Evolutionary conservation across 2,113 vertebrate genomes (phyloP).

Genomic region (Holacanthus passer): DNA sequence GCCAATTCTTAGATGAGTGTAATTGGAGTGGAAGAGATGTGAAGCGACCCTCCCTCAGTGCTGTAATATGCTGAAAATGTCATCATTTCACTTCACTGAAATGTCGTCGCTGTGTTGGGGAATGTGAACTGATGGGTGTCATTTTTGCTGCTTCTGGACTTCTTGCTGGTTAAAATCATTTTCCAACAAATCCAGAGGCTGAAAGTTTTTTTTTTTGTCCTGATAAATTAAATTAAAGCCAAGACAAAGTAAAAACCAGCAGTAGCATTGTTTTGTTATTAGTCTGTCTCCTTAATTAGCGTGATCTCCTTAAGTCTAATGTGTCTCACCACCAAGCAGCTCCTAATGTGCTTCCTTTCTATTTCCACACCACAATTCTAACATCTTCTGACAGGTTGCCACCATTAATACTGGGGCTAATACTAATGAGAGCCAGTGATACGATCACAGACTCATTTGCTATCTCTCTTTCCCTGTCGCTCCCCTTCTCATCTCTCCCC

Average conservation of each 20-base stretch:
- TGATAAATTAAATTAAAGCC: constrained; percentile 14
- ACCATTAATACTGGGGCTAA: constrained; percentile 27
- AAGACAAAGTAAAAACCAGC: constrained; percentile 5
- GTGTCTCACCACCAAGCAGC: constrained; percentile 4
- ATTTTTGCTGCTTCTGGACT: constrained; percentile 9
- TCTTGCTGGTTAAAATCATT: constrained; percentile 6
- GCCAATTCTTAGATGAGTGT: constrained; percentile 38
- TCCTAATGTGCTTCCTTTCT: constrained; percentile 13
- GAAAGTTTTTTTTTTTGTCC: neutral
- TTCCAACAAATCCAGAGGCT: neutral
- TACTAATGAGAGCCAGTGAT: constrained; percentile 63
- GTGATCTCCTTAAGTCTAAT: constrained; percentile 10
- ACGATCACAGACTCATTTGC: constrained; percentile 33
- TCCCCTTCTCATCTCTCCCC: constrained; percentile 20
- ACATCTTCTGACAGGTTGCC: constrained; percentile 62
- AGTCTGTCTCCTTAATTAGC: constrained; percentile 34
- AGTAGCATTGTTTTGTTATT: constrained; percentile 8
- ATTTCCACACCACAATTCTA: constrained; percentile 28
- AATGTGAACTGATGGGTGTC: constrained; percentile 38
- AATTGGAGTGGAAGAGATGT: constrained; percentile 61
- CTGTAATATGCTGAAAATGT: constrained; percentile 45
- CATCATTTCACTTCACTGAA: constrained; percentile 62
- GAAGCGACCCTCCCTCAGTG: constrained; percentile 8
- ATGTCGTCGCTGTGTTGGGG: constrained; percentile 56
- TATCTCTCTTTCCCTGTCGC: neutral